Evolutionary conservation across 30 jellyfish, hydroid and myxozoan genomes (phyloP).

Genomic region (Cassiopea xamachana): DNA sequence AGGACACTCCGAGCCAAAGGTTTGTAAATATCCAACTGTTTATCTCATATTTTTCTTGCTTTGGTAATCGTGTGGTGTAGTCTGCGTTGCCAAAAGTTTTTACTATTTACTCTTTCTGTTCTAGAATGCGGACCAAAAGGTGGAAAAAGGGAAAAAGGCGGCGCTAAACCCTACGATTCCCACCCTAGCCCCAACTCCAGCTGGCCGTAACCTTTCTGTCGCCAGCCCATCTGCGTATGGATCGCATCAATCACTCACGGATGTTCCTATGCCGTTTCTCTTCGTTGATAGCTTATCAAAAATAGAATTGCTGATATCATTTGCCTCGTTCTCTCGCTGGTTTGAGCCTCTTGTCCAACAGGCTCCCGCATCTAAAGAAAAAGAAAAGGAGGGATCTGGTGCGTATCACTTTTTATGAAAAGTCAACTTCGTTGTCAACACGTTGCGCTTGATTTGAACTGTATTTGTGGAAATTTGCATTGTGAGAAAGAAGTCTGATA

Average conservation of each 20-base stretch:
- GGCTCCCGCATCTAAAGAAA: conserved; percentile 45
- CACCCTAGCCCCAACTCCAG: conserved; percentile 71
- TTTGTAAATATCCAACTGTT: neutral
- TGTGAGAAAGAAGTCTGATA: too few species aligned
- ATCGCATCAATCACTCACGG: conserved; percentile 71
- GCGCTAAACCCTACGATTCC: conserved; percentile 65
- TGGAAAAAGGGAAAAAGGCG: conserved; percentile 57
- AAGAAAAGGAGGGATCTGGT: conserved; percentile 51
- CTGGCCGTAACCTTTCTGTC: conserved; percentile 60
- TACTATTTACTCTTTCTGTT: neutral
- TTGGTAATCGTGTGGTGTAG: too few species aligned
- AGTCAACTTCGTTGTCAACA: neutral
- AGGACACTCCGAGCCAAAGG: conserved; percentile 81
- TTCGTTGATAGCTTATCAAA: conserved; percentile 84
- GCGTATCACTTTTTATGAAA: neutral
- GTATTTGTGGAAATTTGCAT: too few species aligned
- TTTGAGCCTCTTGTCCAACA: conserved; percentile 75
- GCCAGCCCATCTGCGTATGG: conserved; percentile 77
- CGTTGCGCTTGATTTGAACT: too few species aligned
- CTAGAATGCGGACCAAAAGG: conserved; percentile 72
- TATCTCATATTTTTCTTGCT: too few species aligned
- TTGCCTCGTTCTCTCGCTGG: conserved; percentile 95
- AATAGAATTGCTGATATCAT: conserved; percentile 77
- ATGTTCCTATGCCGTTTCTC: conserved; percentile 77
- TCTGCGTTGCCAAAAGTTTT: too few species aligned